These are phyloP conservation scores for Drosophila sturtevanti DNA, from an alignment of 1,140 invertebrate genomes.

Conservation along the genomic window DNA sequence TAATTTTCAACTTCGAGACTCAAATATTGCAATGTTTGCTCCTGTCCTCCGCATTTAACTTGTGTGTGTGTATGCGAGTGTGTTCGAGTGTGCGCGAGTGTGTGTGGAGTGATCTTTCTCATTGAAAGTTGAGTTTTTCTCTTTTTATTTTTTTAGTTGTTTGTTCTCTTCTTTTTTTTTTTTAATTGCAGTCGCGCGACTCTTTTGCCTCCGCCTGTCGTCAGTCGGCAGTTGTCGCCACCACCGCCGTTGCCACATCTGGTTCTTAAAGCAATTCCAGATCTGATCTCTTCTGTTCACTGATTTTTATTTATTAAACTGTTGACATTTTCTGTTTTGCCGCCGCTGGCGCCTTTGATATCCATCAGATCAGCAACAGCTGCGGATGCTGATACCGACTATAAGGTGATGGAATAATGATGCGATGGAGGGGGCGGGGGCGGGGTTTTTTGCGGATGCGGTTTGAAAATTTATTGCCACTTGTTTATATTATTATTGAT, in stretches of 20 bases:
- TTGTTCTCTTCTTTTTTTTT: not conserved
- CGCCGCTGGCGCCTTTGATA: conserved; percentile 14
- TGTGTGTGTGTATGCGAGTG: too few relatives aligned
- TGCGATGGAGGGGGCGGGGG: not conserved
- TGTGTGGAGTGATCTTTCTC: not conserved
- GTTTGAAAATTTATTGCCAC: conserved; percentile 19
- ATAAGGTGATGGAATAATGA: conserved; percentile 1
- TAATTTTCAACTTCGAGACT: conserved; percentile 63
- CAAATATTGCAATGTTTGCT: conserved; percentile 66
- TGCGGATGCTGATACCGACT: not conserved
- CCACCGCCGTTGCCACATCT: not conserved
- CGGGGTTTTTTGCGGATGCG: not conserved
- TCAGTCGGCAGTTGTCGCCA: conserved; percentile 34
- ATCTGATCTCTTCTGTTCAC: conserved; percentile 9
- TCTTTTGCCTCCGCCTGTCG: conserved; percentile 22
- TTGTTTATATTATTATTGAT: conserved; percentile 12
- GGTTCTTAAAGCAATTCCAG: conserved; percentile 4
- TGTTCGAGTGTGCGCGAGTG: too few relatives aligned
- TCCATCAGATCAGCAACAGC: conserved; percentile 19
- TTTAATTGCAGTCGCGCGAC: conserved; percentile 16
- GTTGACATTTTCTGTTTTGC: conserved; percentile 27
- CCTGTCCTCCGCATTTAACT: conserved; percentile 2
- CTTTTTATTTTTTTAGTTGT: not conserved
- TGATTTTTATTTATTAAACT: conserved; percentile 37
- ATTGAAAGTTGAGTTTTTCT: not conserved